Evolutionary conservation across 2,797 vertebrate genomes (phyloP), one percentile per base, ranked within the genome.

Genomic region (Anguilla anguilla): DNA sequence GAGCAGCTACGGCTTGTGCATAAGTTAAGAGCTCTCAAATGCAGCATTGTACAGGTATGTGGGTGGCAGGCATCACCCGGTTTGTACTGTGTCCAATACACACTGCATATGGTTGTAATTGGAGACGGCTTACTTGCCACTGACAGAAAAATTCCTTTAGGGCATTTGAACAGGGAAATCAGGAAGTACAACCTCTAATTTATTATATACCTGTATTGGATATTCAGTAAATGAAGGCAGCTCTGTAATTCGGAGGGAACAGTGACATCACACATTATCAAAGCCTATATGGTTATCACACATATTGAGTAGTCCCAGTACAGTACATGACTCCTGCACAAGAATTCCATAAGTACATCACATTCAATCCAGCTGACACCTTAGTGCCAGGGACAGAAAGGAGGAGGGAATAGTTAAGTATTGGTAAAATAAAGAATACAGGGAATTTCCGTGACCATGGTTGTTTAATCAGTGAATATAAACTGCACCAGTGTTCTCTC

Each of bases 211-310:
- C 31, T n/a, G 83, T 88, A 89, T 93, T 93, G 91, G 87, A 90
- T 83, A 91, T 79, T 91, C 92, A 93, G 93, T 92, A 93, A 94
- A 93, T 85, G 90, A 92, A 92, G 88, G 67, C 91, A 92, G 91
- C 92, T 90, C 87, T 89, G 85, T 2, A 87, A 84, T 84, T 90
- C 89, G 90, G 90, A 91, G 92, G 92, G 94, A 94, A 93, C 91
- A 83, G 91, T 94, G 93, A 94, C 92, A 94, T 91, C 92, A 92
- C 61, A 1, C 89, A 87, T 91, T 88, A 91, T 89, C 89, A 89
- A 90, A 93, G 91, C 89, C 17, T 31, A 86, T 31, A 86, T 90
- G 84, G 89, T 53, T 43, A 53, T 82, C 57, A 28, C 43, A 74
- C 69, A 35, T 35, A 59, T 17, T 61, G 55, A 35, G 35, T 83